phyloP scores from a whole-genome alignment of 2,888 invertebrate genomes.

The Torymus auratus region DNA sequence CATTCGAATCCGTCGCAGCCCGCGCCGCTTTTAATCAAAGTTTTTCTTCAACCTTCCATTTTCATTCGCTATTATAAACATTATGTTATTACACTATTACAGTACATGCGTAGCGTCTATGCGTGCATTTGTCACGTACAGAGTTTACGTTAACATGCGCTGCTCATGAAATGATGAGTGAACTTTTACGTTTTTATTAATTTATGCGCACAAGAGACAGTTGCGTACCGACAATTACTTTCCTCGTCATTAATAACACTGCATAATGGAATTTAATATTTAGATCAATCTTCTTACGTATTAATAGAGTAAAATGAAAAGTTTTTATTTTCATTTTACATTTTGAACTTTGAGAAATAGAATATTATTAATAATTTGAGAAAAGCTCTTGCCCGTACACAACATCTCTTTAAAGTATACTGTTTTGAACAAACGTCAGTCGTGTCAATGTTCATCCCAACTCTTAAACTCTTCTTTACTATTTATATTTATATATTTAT shows the following conservation, averaged over 20 bases:
- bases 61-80: slow-evolving; percentile 57
- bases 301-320: no score
- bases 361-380: not conserved
- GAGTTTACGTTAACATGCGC: slow-evolving; percentile 53
- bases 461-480: slow-evolving; percentile 7
- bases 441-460: slow-evolving; percentile 24
- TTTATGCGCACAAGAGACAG: slow-evolving; percentile 2
- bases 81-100: slow-evolving; percentile 58
- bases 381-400: not conserved
- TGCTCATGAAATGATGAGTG: slow-evolving; percentile 53
- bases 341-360: no score
- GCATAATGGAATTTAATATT: no score
- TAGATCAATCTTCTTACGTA: no score
- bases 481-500: slow-evolving; percentile 33
- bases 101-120: slow-evolving; percentile 52
- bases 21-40: slow-evolving; percentile 46
- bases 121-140: slow-evolving; percentile 32
- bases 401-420: slow-evolving; percentile 22
- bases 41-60: slow-evolving; percentile 25
- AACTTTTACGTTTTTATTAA: slow-evolving; percentile 29
- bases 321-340: no score
- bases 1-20: slow-evolving; percentile 49
- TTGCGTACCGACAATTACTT: no score
- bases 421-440: slow-evolving; percentile 25
- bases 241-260: no score